A percentile compares a stretch with the other conserved stretches of the same genome.
Conservation (phyloP, 2,113 vertebrate genomes). For the Oplegnathus fasciatus region DNA sequence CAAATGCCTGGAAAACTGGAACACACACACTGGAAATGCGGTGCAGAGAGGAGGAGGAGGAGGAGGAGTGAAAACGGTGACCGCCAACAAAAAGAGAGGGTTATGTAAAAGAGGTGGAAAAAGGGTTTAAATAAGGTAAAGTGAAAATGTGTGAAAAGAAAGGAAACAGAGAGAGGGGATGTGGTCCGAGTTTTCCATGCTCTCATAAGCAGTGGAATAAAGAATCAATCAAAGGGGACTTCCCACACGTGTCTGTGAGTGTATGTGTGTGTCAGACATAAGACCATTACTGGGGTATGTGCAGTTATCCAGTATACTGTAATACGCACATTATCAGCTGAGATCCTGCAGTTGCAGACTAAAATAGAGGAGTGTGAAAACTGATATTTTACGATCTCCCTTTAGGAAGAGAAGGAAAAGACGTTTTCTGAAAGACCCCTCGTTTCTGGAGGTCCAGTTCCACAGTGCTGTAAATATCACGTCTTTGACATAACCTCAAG, state of each 20-base stretch:
- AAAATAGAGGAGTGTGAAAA: background rate
- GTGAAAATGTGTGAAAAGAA: constrained; percentile 53
- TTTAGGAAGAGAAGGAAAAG: background rate
- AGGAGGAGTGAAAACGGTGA: background rate
- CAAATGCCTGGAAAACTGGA: constrained; percentile 62
- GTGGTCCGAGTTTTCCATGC: constrained; percentile 45
- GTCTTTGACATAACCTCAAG: background rate
- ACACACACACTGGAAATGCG: constrained; percentile 41
- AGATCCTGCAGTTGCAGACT: background rate
- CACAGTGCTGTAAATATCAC: background rate
- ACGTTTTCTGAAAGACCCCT: background rate
- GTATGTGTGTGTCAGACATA: background rate
- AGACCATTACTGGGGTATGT: background rate
- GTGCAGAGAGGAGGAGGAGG: background rate
- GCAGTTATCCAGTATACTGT: background rate
- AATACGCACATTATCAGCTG: background rate
- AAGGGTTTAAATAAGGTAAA: constrained; percentile 37
- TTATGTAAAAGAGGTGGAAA: constrained; percentile 39
- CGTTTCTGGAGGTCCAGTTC: background rate
- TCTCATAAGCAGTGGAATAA: constrained; percentile 39
- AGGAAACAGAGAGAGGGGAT: background rate
- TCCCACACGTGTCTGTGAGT: constrained; percentile 5
- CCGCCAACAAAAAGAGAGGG: constrained; percentile 24
- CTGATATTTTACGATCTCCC: background rate
- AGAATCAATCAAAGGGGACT: constrained; percentile 27